Conservation (phyloP, 2,888 invertebrate genomes). For the Phaedon cochleariae region DNA sequence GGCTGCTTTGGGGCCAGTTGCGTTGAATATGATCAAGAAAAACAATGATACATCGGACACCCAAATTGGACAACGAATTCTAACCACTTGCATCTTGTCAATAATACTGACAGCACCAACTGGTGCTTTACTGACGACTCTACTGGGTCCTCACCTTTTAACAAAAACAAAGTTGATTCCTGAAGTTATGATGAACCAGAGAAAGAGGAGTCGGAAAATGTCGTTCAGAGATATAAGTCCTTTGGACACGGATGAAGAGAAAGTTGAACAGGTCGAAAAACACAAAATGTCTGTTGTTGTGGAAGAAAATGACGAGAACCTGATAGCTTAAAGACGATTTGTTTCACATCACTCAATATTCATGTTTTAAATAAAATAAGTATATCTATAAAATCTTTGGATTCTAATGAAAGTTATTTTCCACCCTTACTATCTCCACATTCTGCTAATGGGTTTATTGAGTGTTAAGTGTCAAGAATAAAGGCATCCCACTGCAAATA, state of each 20-base stretch:
- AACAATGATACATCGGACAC: conserved; percentile 61
- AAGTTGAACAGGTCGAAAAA: not conserved
- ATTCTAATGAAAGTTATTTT: no score
- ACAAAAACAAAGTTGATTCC: conserved; percentile 74
- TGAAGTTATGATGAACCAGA: conserved; percentile 78
- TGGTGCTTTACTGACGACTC: conserved; percentile 82
- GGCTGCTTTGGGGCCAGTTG: conserved; percentile 84
- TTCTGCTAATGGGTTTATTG: no score
- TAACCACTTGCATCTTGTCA: conserved; percentile 82
- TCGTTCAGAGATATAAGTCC: conserved; percentile 80
- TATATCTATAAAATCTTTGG: no score
- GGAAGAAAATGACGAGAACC: not conserved
- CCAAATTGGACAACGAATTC: conserved; percentile 73
- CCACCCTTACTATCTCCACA: no score
- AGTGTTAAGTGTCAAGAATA: no score
- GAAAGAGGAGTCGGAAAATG: conserved; percentile 76
- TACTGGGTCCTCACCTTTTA: conserved; percentile 79
- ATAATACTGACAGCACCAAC: conserved; percentile 86
- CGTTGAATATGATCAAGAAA: conserved; percentile 71
- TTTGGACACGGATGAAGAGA: not conserved
- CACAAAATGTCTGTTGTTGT: not conserved
- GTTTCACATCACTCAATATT: not conserved
- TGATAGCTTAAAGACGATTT: not conserved
- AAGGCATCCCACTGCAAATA: no score
- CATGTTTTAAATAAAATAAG: no score